Evolutionary conservation across 2,888 invertebrate species (phyloP).

Genomic region (Cerastis rubricosa): DNA sequence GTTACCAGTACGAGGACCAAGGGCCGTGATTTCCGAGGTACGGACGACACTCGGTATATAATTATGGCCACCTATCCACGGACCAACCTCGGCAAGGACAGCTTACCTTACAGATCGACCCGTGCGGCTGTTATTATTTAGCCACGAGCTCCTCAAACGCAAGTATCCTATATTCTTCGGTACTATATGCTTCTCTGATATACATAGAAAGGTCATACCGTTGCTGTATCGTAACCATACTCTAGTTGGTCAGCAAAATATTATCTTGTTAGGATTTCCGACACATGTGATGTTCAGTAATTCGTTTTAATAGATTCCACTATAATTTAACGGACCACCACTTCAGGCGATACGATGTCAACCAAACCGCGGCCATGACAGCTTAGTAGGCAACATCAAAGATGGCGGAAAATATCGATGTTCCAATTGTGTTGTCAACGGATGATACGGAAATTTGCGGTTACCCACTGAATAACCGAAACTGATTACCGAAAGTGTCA

Average conservation of each 20-base stretch:
- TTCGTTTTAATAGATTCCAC: not conserved
- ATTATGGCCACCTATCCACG: too few species aligned
- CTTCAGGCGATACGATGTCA: slow-evolving; percentile 14
- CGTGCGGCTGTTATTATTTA: too few species aligned
- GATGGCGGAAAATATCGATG: slow-evolving; percentile 40
- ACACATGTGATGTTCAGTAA: not conserved
- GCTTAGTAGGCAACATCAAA: slow-evolving; percentile 23
- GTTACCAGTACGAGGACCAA: too few species aligned
- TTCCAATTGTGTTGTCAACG: slow-evolving; percentile 35
- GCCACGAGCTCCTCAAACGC: too few species aligned
- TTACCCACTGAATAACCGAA: slow-evolving; percentile 69
- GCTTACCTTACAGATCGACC: too few species aligned
- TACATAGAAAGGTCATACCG: not conserved
- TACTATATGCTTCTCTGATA: too few species aligned
- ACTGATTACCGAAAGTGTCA: slow-evolving; percentile 67
- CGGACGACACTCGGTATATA: too few species aligned
- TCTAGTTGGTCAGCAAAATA: not conserved
- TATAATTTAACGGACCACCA: slow-evolving; percentile 12
- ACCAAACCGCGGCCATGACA: slow-evolving; percentile 48
- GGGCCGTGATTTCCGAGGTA: too few species aligned
- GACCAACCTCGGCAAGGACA: too few species aligned
- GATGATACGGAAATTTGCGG: slow-evolving; percentile 75
- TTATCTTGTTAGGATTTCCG: not conserved
- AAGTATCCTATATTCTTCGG: too few species aligned
- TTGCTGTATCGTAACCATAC: not conserved